These are phyloP conservation scores for Sarcophaga carnaria DNA, from an alignment of 2,888 invertebrate species.

Conservation along the genomic window DNA sequence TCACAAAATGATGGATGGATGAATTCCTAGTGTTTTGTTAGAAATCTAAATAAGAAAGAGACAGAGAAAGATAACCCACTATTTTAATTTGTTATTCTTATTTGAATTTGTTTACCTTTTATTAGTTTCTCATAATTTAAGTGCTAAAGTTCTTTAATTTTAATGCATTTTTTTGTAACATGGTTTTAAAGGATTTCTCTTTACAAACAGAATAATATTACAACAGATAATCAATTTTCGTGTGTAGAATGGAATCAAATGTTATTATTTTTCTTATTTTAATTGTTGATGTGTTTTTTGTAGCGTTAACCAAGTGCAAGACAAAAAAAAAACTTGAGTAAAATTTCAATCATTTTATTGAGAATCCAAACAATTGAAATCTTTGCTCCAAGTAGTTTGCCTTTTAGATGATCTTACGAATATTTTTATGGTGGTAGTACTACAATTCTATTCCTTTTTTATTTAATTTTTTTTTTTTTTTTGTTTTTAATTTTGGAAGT, in stretches of 20 bases:
- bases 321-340: not conserved
- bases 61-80: too few relatives aligned
- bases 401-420: too few relatives aligned
- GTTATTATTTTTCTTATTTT: not conserved
- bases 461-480: not conserved
- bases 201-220: slow-evolving; percentile 37
- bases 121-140: slow-evolving; percentile 56
- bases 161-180: slow-evolving; percentile 29
- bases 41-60: too few relatives aligned
- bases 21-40: too few relatives aligned
- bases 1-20: too few relatives aligned
- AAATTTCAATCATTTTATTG: too few relatives aligned
- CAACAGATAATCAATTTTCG: slow-evolving; percentile 1
- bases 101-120: slow-evolving; percentile 55
- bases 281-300: not conserved
- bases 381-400: too few relatives aligned
- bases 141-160: slow-evolving; percentile 56
- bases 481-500: not conserved
- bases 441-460: too few relatives aligned
- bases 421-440: too few relatives aligned
- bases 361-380: too few relatives aligned
- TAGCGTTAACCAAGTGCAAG: not conserved
- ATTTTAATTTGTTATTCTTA: slow-evolving; percentile 37
- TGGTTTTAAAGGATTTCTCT: slow-evolving; percentile 8
- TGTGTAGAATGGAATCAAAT: slow-evolving; percentile 14